Base-by-base conservation (phyloP, 2,888 invertebrate species). In the Cylloceria caligata region DNA sequence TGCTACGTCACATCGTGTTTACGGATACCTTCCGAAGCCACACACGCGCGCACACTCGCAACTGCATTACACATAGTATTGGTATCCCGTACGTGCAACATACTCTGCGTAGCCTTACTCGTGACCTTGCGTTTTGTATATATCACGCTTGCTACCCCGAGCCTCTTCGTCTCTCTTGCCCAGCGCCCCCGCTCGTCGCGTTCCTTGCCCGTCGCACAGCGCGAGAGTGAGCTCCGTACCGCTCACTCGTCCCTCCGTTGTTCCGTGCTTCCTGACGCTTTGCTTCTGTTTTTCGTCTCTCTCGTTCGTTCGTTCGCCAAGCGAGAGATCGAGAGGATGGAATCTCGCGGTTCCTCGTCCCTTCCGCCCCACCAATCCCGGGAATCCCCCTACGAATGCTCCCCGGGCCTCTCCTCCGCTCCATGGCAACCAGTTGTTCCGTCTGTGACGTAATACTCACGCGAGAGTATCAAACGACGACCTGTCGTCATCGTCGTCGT, bases 371-470 rank as follows among this genome's bases (percentile, higher is more conserved):
- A 93, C n/a, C n/a, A 91, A 65, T 88, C 94, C 94, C 93, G 94
- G 94, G 85, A 93, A 92, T 82, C 83, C 84, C 69, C 93, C 93
- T 87, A 93, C 92, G 88, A 62, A 47, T 62, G 27, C 69, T 60
- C 42, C 65, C 72, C 72, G 7, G 27, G 7, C 65, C 27, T 45
- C 80, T 16, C 19, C 67, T 30, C 67, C 72, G 60, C 76, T 39
- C 67, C 81, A 68, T 71, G 84, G 82, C 89, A 94, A 92, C 69
- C 94, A 94, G 92, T 93, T 94, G 92, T 94, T 94, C 90, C 94
- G 88, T 88, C 87, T 88, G 88, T 89, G 89, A 89, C 89, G 89
- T 89, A 89, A 89, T 87, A 68, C 80, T 45, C 36, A 34, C n/a
- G 80, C 24, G 67, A 80, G 86, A 84, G 83, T 87, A 89, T 89